These are phyloP conservation scores for Buceros bicornis DNA, from an alignment of 2,797 vertebrate species.

Conservation along the genomic window DNA sequence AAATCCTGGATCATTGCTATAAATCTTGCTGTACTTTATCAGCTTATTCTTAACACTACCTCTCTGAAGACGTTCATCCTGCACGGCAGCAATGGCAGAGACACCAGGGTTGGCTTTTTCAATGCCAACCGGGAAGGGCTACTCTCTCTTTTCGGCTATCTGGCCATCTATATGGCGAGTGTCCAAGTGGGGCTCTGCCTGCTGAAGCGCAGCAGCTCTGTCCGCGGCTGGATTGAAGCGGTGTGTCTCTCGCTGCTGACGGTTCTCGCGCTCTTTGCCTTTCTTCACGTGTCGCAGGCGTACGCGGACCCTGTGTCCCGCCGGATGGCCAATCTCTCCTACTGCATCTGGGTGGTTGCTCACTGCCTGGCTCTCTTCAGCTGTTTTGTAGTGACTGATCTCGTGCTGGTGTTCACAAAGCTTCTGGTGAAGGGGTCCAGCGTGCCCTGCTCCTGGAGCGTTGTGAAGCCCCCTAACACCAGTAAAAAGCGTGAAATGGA, in stretches of 20 bases:
- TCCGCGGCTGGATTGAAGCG: constrained; percentile 85
- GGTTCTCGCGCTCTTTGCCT: constrained; percentile 72
- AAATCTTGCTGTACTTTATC: constrained; percentile 83
- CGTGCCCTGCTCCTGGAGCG: constrained; percentile 87
- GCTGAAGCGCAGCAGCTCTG: constrained; percentile 77
- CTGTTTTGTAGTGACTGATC: constrained; percentile 82
- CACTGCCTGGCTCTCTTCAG: constrained; percentile 86
- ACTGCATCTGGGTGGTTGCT: constrained; percentile 90
- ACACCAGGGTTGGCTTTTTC: constrained; percentile 82
- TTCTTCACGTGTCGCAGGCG: constrained; percentile 79
- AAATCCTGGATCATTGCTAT: constrained; percentile 85
- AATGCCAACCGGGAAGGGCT: constrained; percentile 94
- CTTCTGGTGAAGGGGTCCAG: constrained; percentile 77
- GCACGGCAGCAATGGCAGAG: constrained; percentile 83
- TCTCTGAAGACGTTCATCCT: constrained; percentile 87
- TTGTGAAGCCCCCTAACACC: neutral
- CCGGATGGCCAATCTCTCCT: constrained; percentile 91
- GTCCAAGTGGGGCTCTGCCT: constrained; percentile 90
- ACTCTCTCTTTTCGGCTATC: constrained; percentile 89
- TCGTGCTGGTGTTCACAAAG: constrained; percentile 86
- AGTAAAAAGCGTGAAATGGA: constrained; percentile 31
- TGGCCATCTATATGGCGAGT: constrained; percentile 91
- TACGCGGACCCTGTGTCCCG: constrained; percentile 88
- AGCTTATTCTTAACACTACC: constrained; percentile 84
- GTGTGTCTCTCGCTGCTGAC: constrained; percentile 74